A percentile compares a stretch with the other conserved stretches of the same genome.
These are phyloP conservation scores for Toxotes lorentzi DNA, from an alignment of 2,797 vertebrate species.

Conservation along the genomic window DNA sequence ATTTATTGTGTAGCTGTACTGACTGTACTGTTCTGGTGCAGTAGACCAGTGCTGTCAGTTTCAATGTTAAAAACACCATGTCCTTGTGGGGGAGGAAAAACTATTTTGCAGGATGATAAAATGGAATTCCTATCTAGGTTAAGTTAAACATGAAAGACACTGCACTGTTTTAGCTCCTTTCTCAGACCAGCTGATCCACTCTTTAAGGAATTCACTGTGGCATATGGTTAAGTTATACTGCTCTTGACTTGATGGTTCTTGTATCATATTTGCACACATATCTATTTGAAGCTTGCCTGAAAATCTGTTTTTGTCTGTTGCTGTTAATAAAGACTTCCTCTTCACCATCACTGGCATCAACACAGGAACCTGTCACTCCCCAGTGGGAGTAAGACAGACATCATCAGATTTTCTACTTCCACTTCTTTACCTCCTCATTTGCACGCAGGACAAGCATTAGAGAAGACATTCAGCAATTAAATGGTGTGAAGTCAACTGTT, in stretches of 20 bases:
- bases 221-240: too few relatives aligned
- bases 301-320: not conserved
- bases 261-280: not conserved
- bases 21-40: conserved; percentile 21
- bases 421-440: conserved; percentile 35
- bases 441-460: not conserved
- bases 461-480: not conserved
- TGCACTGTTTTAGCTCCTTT: not conserved
- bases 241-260: not conserved
- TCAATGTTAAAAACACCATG: conserved; percentile 37
- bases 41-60: conserved; percentile 15
- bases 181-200: not conserved
- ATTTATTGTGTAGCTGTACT: conserved; percentile 18
- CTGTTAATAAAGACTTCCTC: conserved; percentile 38
- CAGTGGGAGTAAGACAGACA: not conserved
- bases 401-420: conserved; percentile 35
- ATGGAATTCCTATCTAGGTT: conserved; percentile 48
- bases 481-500: not conserved
- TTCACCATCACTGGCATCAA: conserved; percentile 10
- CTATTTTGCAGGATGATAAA: conserved; percentile 53
- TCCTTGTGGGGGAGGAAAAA: conserved; percentile 49
- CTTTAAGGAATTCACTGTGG: not conserved
- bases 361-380: conserved; percentile 57
- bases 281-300: not conserved
- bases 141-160: conserved; percentile 31